Conservation (phyloP, 2,888 invertebrate species). For the Trypoxylon attenuatum region DNA sequence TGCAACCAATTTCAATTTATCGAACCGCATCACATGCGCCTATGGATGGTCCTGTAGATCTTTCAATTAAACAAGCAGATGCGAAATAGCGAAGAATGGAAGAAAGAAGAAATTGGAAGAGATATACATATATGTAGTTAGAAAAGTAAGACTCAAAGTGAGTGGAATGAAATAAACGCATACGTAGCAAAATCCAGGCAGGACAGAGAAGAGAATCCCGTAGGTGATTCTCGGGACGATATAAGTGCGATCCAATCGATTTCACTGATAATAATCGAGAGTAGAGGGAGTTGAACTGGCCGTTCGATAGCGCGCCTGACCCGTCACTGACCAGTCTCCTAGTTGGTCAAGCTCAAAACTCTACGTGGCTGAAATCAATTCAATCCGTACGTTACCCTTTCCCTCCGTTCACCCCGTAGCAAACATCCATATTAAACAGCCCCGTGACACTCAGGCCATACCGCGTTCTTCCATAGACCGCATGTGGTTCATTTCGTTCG, state of each 20-base stretch:
- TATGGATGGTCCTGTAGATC: too few species aligned
- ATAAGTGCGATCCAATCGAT: slow-evolving; percentile 13
- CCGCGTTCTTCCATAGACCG: not conserved
- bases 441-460: slow-evolving; percentile 3
- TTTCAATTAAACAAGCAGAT: too few species aligned
- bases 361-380: slow-evolving; percentile 55
- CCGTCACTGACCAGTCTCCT: slow-evolving; percentile 33
- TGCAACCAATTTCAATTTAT: too few species aligned
- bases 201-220: too few species aligned
- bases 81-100: too few species aligned
- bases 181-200: too few species aligned
- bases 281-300: slow-evolving; percentile 2
- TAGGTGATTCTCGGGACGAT: too few species aligned
- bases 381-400: slow-evolving; percentile 48
- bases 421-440: slow-evolving; percentile 26
- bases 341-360: slow-evolving; percentile 32
- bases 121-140: too few species aligned
- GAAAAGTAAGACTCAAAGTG: too few species aligned
- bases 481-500: not conserved
- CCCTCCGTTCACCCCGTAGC: slow-evolving; percentile 22
- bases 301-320: slow-evolving; percentile 30
- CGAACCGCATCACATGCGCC: too few species aligned
- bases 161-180: too few species aligned
- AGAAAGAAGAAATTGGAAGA: too few species aligned
- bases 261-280: slow-evolving; percentile 5